phyloP scores from a whole-genome alignment of 2,113 vertebrate species.

The Amblyornis subalaris region DNA sequence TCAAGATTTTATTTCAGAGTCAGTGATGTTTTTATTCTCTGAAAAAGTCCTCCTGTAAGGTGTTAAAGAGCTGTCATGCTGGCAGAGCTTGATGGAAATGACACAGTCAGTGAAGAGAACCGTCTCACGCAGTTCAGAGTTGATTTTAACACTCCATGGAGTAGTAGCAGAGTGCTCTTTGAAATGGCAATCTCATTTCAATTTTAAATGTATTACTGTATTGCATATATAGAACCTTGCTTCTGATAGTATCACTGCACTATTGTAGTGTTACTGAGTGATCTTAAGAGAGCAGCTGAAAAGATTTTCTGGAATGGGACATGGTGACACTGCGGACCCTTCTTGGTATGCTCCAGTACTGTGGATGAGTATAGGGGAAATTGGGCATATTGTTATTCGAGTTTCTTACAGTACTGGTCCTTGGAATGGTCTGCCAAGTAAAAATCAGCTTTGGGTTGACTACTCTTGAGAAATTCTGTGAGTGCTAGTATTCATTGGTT shows the following conservation, averaged over 20 bases:
- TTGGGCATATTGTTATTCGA: accelerated
- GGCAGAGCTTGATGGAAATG: background rate
- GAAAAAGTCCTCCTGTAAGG: background rate
- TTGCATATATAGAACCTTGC: background rate
- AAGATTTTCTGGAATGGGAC: background rate
- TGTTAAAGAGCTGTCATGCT: background rate
- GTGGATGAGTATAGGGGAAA: background rate
- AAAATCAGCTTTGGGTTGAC: background rate
- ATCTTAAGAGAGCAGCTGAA: background rate
- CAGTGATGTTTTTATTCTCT: background rate
- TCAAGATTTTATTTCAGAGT: background rate
- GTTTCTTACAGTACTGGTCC: background rate
- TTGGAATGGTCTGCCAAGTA: background rate
- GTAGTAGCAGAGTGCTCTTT: background rate
- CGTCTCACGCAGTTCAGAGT: background rate
- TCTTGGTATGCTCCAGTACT: accelerated
- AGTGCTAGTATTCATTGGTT: background rate
- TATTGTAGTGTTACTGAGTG: background rate
- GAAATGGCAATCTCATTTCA: background rate
- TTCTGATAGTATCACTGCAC: background rate
- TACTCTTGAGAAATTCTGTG: background rate
- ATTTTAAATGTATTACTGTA: background rate
- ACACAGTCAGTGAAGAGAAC: background rate
- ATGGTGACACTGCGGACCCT: background rate
- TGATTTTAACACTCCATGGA: background rate